Evolutionary conservation across 2,888 invertebrate genomes (phyloP).

Genomic region (Pammene fasciana): DNA sequence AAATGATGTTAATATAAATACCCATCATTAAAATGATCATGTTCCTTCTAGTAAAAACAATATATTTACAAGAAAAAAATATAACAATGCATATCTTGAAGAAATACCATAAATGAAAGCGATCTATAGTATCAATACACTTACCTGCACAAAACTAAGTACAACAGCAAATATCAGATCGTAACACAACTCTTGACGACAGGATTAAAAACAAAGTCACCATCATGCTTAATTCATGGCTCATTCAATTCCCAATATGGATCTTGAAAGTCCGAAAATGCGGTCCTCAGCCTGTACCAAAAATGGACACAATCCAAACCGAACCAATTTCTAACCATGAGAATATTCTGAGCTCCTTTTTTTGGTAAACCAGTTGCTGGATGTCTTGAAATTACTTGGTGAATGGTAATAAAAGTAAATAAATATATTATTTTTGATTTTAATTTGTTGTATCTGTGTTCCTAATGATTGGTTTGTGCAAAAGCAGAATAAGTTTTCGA

Average conservation of each 20-base stretch:
- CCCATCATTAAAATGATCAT: too few relatives aligned
- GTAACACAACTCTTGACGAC: slow-evolving; percentile 31
- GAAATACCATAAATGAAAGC: too few relatives aligned
- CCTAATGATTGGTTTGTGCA: too few relatives aligned
- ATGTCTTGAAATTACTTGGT: slow-evolving; percentile 13
- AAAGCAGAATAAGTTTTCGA: too few relatives aligned
- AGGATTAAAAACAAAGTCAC: slow-evolving; percentile 57
- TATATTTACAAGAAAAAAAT: too few relatives aligned
- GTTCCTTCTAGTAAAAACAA: too few relatives aligned
- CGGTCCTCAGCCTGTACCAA: slow-evolving; percentile 56
- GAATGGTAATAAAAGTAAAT: slow-evolving; percentile 15
- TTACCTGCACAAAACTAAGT: slow-evolving; percentile 7
- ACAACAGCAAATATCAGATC: slow-evolving; percentile 31
- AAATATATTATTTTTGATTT: slow-evolving; percentile 1
- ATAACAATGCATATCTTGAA: too few relatives aligned
- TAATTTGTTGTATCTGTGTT: too few relatives aligned
- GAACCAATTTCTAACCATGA: slow-evolving; percentile 69
- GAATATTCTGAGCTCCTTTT: slow-evolving; percentile 30
- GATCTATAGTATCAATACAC: too few relatives aligned
- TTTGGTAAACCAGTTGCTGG: slow-evolving; percentile 23
- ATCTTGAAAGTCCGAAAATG: slow-evolving; percentile 73
- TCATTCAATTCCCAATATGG: slow-evolving; percentile 77
- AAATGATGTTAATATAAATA: neutral
- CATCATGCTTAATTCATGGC: slow-evolving; percentile 77
- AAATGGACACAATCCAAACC: slow-evolving; percentile 61